These are phyloP conservation scores for Lophius americanus DNA, from an alignment of 2,797 vertebrate species.

Conservation along the genomic window DNA sequence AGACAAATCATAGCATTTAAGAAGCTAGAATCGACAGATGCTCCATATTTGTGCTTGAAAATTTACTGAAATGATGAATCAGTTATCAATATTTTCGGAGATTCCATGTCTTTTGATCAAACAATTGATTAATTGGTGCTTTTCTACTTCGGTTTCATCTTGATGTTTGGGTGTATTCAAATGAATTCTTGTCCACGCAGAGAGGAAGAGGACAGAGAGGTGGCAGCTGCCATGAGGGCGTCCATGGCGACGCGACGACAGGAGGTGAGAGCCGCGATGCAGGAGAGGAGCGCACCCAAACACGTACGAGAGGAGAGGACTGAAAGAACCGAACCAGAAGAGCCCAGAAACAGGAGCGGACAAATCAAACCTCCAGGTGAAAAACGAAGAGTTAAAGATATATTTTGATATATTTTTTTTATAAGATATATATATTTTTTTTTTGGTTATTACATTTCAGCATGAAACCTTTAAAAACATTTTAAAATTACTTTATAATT, in stretches of 20 bases:
- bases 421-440: too few species aligned
- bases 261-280: constrained; percentile 81
- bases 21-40: too few species aligned
- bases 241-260: constrained; percentile 86
- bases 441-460: background rate
- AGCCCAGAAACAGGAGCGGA: constrained; percentile 70
- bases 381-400: background rate
- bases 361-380: constrained; percentile 77
- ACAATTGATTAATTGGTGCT: background rate
- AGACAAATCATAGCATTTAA: too few species aligned
- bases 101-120: background rate
- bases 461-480: too few species aligned
- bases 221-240: constrained; percentile 90
- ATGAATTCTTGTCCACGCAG: constrained; percentile 67
- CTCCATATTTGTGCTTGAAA: background rate
- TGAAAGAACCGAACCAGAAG: constrained; percentile 76
- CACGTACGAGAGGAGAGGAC: constrained; percentile 83
- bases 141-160: too few species aligned
- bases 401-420: too few species aligned
- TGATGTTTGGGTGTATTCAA: background rate
- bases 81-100: background rate
- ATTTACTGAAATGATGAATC: background rate
- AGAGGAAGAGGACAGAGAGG: constrained; percentile 93
- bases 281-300: constrained; percentile 83
- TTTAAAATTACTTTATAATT: too few species aligned